These are phyloP conservation scores for Athetis lepigone DNA, from an alignment of 2,888 invertebrate species.

Conservation along the genomic window DNA sequence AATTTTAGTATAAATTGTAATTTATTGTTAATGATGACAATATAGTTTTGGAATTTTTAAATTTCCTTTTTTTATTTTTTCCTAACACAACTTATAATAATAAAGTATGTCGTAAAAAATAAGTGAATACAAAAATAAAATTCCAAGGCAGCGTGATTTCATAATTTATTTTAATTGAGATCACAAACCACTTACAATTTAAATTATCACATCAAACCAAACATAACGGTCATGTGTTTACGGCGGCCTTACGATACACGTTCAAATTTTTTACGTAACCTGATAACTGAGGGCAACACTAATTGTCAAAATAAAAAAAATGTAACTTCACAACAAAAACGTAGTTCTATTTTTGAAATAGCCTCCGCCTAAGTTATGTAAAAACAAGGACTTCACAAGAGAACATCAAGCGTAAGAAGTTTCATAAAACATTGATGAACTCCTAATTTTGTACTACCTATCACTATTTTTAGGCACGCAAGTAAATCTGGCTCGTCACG, in stretches of 20 bases:
- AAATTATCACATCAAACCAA: conserved; percentile 75
- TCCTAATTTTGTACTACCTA: conserved; percentile 57
- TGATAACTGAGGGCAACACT: conserved; percentile 42
- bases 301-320: conserved; percentile 47
- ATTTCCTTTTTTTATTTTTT: conserved; percentile 44
- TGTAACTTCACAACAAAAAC: conserved; percentile 45
- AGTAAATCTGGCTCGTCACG: conserved; percentile 47
- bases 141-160: conserved; percentile 67
- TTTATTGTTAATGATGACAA: conserved; percentile 84
- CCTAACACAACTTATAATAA: not conserved
- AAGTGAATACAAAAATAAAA: conserved; percentile 29
- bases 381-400: conserved; percentile 27
- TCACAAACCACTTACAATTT: conserved; percentile 85
- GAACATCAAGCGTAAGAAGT: conserved; percentile 7
- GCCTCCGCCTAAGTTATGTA: conserved; percentile 13
- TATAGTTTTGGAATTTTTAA: conserved; percentile 80
- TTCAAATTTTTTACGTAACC: conserved; percentile 62
- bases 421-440: conserved; percentile 35
- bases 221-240: conserved; percentile 64
- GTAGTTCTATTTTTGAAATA: conserved; percentile 37
- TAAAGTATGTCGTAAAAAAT: not conserved
- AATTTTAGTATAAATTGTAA: conserved; percentile 78
- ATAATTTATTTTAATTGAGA: conserved; percentile 86
- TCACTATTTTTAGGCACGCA: conserved; percentile 60
- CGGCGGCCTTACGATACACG: conserved; percentile 53